Conservation (phyloP, 2,888 invertebrate genomes). For the Megalurothrips usitatus region DNA sequence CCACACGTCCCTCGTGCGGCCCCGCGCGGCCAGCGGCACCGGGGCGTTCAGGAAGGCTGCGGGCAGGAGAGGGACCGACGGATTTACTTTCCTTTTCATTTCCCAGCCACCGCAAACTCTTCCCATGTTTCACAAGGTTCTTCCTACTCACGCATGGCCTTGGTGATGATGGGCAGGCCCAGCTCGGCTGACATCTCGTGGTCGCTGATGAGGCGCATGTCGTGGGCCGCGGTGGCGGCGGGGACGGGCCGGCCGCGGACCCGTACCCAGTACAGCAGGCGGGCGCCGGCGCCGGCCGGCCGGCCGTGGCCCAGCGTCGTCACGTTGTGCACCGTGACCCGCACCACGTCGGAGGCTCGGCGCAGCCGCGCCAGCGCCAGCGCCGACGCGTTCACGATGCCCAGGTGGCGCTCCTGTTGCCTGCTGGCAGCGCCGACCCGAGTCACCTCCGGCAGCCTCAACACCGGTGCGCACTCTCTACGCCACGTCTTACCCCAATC, state of each 20-base stretch:
- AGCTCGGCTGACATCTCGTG: slow-evolving; percentile 69
- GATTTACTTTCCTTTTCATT: too few species aligned
- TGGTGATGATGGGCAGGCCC: slow-evolving; percentile 71
- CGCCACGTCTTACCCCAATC: too few species aligned
- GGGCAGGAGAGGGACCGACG: background rate
- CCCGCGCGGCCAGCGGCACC: slow-evolving; percentile 45
- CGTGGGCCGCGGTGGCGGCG: slow-evolving; percentile 73
- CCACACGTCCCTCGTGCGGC: slow-evolving; percentile 54
- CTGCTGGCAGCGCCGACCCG: slow-evolving; percentile 46
- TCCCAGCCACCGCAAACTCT: too few species aligned
- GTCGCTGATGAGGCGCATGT: slow-evolving; percentile 75
- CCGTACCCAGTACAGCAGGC: slow-evolving; percentile 71
- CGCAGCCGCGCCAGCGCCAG: slow-evolving; percentile 30
- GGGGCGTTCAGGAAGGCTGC: slow-evolving; percentile 65
- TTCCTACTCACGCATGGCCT: slow-evolving; percentile 72
- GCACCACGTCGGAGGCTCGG: slow-evolving; percentile 37
- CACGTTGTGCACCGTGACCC: slow-evolving; percentile 40
- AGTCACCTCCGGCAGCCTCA: background rate
- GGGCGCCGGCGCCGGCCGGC: slow-evolving; percentile 36
- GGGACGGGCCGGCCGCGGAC: slow-evolving; percentile 75
- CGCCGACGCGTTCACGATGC: slow-evolving; percentile 53
- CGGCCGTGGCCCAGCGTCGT: slow-evolving; percentile 34
- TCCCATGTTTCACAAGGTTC: too few species aligned
- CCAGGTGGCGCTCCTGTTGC: slow-evolving; percentile 76
- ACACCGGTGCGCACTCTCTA: background rate